Evolutionary conservation across 2,888 invertebrate genomes (phyloP).

Genomic region (Lysandra coridon): DNA sequence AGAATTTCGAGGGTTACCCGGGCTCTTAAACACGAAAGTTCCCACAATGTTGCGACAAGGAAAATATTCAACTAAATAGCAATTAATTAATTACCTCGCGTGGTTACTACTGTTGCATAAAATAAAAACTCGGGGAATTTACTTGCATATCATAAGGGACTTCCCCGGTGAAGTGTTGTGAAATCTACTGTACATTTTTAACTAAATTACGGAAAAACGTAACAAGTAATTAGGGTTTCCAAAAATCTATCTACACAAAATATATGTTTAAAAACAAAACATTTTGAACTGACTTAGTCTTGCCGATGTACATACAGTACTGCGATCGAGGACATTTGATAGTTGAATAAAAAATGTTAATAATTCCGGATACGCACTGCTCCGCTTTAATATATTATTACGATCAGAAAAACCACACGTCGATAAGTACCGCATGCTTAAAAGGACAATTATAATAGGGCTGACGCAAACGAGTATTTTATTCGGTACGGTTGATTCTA

Average conservation of each 20-base stretch:
- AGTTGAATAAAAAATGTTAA: slow-evolving; percentile 13
- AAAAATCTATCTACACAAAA: not conserved
- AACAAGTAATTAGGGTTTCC: not conserved
- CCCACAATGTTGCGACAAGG: not conserved
- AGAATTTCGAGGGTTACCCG: too few species aligned
- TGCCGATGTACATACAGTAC: not conserved
- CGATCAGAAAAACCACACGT: not conserved
- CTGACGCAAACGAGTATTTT: not conserved
- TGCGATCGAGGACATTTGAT: slow-evolving; percentile 11
- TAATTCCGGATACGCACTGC: not conserved
- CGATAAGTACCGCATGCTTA: slow-evolving; percentile 15
- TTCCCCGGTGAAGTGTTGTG: not conserved
- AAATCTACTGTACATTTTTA: not conserved
- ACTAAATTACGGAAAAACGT: not conserved
- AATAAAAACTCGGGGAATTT: not conserved
- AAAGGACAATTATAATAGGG: slow-evolving; percentile 16
- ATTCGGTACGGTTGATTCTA: too few species aligned
- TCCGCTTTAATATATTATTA: slow-evolving; percentile 1
- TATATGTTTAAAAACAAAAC: not conserved
- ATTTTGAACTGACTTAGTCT: not conserved
- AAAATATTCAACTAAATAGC: not conserved
- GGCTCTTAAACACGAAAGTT: not conserved
- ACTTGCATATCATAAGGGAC: not conserved
- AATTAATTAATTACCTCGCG: not conserved
- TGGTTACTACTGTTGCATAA: not conserved